Percentiles rank a stretch among this genome's conserved stretches.
Evolutionary conservation across 2,888 invertebrate genomes (phyloP).

Genomic region (Drosophila mimica): DNA sequence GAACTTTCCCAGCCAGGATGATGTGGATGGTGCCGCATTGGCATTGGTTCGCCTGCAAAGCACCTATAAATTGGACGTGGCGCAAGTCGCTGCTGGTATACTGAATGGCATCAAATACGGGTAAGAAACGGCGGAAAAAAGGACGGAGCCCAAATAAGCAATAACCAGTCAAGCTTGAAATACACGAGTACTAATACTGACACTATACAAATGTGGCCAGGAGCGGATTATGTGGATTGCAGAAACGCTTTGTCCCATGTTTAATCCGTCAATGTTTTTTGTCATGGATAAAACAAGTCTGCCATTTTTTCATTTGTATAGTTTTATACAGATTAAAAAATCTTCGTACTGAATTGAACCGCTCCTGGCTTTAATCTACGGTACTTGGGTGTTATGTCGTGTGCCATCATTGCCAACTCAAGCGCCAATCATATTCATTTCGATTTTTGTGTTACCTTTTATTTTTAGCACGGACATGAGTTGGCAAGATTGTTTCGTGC

Average conservation of each 20-base stretch:
- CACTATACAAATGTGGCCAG: slow-evolving; percentile 29
- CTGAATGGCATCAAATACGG: slow-evolving; percentile 93
- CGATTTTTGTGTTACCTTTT: slow-evolving; percentile 54
- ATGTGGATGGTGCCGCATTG: slow-evolving; percentile 96
- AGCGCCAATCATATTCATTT: slow-evolving; percentile 55
- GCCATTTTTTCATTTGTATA: neutral
- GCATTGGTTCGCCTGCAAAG: slow-evolving; percentile 97
- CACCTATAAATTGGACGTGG: slow-evolving; percentile 95
- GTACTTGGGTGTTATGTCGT: slow-evolving; percentile 22
- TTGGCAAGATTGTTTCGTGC: slow-evolving; percentile 97
- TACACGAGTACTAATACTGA: slow-evolving; percentile 36
- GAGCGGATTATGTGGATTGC: slow-evolving; percentile 9
- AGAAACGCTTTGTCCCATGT: neutral
- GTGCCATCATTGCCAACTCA: slow-evolving; percentile 15
- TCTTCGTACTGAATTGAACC: neutral
- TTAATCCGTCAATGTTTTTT: neutral
- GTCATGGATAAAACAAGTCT: neutral
- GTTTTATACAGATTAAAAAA: neutral
- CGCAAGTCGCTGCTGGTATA: slow-evolving; percentile 93
- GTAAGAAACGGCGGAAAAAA: slow-evolving; percentile 74
- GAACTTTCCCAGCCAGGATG: slow-evolving; percentile 95
- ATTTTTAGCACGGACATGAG: slow-evolving; percentile 87
- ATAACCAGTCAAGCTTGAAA: slow-evolving; percentile 72
- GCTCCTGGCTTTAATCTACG: slow-evolving; percentile 23
- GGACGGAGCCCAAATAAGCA: slow-evolving; percentile 62